phyloP scores from a whole-genome alignment of 2,888 invertebrate genomes.

The Acleris emargana region DNA sequence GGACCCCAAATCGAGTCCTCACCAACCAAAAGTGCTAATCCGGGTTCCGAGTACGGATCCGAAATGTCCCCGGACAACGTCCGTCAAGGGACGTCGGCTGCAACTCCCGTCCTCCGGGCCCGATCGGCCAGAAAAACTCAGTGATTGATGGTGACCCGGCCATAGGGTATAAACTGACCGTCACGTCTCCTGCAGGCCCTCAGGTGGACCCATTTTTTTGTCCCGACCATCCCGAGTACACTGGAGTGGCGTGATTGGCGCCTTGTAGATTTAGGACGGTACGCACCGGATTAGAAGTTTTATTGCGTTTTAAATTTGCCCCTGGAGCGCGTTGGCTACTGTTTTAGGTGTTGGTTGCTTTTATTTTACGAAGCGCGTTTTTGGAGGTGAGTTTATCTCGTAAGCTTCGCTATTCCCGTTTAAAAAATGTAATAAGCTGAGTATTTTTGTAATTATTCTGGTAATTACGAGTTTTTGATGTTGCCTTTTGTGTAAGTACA shows the following conservation, averaged over 20 bases:
- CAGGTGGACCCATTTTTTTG: conserved; percentile 55
- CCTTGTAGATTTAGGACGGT: conserved; percentile 37
- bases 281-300: conserved; percentile 34
- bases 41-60: conserved; percentile 16
- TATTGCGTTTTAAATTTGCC: conserved; percentile 32
- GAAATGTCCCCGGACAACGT: conserved; percentile 39
- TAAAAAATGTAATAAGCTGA: too few species aligned
- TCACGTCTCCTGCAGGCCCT: conserved; percentile 63
- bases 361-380: too few species aligned
- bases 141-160: conserved; percentile 77
- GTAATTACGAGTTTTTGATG: too few species aligned
- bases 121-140: conserved; percentile 70
- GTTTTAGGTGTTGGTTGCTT: conserved; percentile 12
- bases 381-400: too few species aligned
- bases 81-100: conserved; percentile 58
- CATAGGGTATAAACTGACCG: conserved; percentile 72
- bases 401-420: too few species aligned
- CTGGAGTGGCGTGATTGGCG: conserved; percentile 37
- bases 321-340: conserved; percentile 22
- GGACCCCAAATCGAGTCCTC: not conserved
- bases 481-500: too few species aligned
- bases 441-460: too few species aligned
- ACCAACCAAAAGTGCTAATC: conserved; percentile 16
- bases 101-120: conserved; percentile 60
- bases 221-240: conserved; percentile 42